These are phyloP conservation scores for Drosophila nebulosa DNA, from an alignment of 1,140 invertebrate species.

Conservation along the genomic window DNA sequence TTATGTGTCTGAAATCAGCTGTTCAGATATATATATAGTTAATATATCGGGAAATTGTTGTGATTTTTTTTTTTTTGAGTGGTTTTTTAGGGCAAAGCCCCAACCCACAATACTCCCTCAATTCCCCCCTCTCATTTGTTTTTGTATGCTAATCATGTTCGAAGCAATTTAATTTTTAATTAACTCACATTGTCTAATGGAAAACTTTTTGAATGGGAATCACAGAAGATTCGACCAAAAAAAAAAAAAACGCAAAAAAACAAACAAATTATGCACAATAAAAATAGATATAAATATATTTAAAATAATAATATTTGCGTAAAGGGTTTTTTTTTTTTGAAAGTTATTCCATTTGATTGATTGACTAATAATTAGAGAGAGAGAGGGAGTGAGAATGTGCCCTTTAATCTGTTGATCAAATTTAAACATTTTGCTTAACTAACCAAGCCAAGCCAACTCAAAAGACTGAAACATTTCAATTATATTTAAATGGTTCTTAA, in stretches of 20 bases:
- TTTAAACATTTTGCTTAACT: too few species aligned
- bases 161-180: constrained; percentile 1
- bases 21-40: background rate
- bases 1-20: background rate
- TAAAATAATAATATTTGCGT: too few species aligned
- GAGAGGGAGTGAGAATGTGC: too few species aligned
- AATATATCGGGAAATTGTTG: constrained; percentile 22
- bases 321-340: too few species aligned
- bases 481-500: too few species aligned
- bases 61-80: constrained; percentile 23
- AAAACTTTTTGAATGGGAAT: constrained; percentile 25
- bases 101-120: background rate
- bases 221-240: background rate
- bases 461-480: too few species aligned
- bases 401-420: too few species aligned
- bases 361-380: too few species aligned
- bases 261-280: background rate
- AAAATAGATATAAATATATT: background rate
- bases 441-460: too few species aligned
- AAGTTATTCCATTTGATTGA: too few species aligned
- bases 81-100: constrained; percentile 17
- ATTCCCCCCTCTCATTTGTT: background rate
- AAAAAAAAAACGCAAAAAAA: background rate
- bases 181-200: constrained; percentile 5
- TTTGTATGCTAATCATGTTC: constrained; percentile 16